phyloP scores from a whole-genome alignment of 2,888 invertebrate species.

The Cryptocephalus primarius region DNA sequence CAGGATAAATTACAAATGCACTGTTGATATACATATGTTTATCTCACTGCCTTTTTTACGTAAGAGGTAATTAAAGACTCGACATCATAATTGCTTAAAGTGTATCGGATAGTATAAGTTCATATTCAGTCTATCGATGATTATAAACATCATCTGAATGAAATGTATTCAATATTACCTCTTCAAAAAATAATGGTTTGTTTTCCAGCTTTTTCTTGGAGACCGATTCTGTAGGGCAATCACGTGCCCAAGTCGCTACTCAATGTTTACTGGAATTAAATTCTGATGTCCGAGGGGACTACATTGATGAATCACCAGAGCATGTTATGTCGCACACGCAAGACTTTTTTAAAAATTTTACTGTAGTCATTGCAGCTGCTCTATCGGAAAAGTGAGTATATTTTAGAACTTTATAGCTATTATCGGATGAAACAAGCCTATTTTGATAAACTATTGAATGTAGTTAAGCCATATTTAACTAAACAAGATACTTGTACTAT shows the following conservation, averaged over 20 bases:
- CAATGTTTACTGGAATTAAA: constrained; percentile 81
- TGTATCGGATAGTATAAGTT: too few relatives aligned
- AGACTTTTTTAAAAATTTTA: constrained; percentile 78
- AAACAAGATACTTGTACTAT: too few relatives aligned
- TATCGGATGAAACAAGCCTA: too few relatives aligned
- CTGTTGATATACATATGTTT: constrained; percentile 1
- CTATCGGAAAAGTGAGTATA: constrained; percentile 55
- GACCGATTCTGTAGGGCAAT: constrained; percentile 65
- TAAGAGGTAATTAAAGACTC: too few relatives aligned
- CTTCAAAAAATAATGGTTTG: too few relatives aligned
- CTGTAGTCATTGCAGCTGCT: constrained; percentile 74
- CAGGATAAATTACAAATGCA: background rate
- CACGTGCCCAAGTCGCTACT: constrained; percentile 74
- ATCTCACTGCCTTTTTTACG: background rate
- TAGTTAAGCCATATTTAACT: too few relatives aligned
- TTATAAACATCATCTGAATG: too few relatives aligned
- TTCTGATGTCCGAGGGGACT: constrained; percentile 85
- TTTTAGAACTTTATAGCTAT: too few relatives aligned
- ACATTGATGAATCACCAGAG: constrained; percentile 80
- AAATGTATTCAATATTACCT: too few relatives aligned
- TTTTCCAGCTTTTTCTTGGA: constrained; percentile 78
- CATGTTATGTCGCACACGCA: constrained; percentile 76
- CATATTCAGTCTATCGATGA: too few relatives aligned
- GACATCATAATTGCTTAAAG: too few relatives aligned
- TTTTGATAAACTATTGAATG: too few relatives aligned